Conservation (phyloP, 2,113 vertebrate species). For the Psilopogon haemacephalus region DNA sequence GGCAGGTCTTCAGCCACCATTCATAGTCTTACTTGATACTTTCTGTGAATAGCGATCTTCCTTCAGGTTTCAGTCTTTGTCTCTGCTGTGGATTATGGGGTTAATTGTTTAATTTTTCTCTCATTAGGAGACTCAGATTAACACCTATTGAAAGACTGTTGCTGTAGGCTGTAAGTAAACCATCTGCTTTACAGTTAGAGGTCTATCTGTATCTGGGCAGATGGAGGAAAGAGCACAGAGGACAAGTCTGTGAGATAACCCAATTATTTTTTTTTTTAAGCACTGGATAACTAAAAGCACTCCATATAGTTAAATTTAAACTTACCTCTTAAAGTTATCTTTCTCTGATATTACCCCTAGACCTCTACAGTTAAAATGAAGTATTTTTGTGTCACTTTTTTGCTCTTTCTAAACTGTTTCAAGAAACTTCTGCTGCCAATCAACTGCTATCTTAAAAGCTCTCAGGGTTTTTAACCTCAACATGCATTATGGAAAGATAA, state of each 20-base stretch:
- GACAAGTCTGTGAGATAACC: conserved; percentile 56
- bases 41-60: conserved; percentile 62
- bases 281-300: conserved; percentile 71
- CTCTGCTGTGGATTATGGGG: conserved; percentile 49
- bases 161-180: conserved; percentile 36
- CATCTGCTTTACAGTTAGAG: conserved; percentile 52
- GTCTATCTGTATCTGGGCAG: conserved; percentile 46
- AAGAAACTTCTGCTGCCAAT: conserved; percentile 43
- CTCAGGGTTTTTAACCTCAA: conserved; percentile 63
- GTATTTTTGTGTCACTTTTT: conserved; percentile 58
- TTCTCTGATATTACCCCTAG: conserved; percentile 5
- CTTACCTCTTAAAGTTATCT: conserved; percentile 48
- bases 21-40: conserved; percentile 39
- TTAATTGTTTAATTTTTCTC: conserved; percentile 59
- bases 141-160: conserved; percentile 50
- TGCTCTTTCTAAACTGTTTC: conserved; percentile 38
- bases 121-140: conserved; percentile 53
- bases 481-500: conserved; percentile 19
- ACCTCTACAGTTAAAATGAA: conserved; percentile 55
- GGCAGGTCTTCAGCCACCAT: background rate
- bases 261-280: background rate
- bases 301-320: conserved; percentile 42
- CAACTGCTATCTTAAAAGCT: conserved; percentile 30
- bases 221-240: conserved; percentile 56
- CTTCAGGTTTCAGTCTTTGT: conserved; percentile 63